Evolutionary conservation across 2,888 invertebrate species (phyloP), one percentile per base, ranked within the genome.

Genomic region (Drosophila tripunctata): DNA sequence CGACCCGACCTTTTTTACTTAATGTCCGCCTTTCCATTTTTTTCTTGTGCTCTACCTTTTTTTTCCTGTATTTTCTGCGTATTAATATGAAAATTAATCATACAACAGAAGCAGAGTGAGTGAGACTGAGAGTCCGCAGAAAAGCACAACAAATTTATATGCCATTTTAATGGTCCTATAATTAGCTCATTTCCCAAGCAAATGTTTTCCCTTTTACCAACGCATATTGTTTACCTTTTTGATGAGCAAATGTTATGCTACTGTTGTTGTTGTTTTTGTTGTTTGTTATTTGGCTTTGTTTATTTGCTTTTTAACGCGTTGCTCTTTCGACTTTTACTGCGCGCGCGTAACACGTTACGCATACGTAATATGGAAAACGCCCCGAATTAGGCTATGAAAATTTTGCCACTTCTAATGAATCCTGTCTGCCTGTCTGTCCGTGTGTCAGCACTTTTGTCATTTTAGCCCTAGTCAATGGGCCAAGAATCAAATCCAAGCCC

Each of bases 81-180:
- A 78, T 77, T 78, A 78, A 82, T 82, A 86, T 76, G 74, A 83
- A 86, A 83, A 83, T 87, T 83, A 83, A 83, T 86, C 80, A 83
- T 83, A 71, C 74, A 69, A 64, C 66, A 47, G 5, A 30, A 62
- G 38, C 35, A 31, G n/a, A n/a, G n/a, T n/a, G n/a, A n/a, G n/a
- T 7, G 41, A 19, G 27, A 54, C 21, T 12, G 2, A 8, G 57
- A 48, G 33, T 30, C 38, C 21, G 19, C 33, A 8, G 43, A 52
- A 36, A 38, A 52, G 40, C 51, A 48, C 35, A 64, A 44, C 70
- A 60, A 81, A 83, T 83, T 72, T 74, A 65, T 77, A 70, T 72
- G 67, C 67, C 67, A 60, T 77, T 87, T 66, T 75, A 72, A 87
- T 83, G 75, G 75, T 45, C 45, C 51, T 80, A 60, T 83, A 87